phyloP scores from a whole-genome alignment of 2,797 vertebrate species.

The Bradypus variegatus region DNA sequence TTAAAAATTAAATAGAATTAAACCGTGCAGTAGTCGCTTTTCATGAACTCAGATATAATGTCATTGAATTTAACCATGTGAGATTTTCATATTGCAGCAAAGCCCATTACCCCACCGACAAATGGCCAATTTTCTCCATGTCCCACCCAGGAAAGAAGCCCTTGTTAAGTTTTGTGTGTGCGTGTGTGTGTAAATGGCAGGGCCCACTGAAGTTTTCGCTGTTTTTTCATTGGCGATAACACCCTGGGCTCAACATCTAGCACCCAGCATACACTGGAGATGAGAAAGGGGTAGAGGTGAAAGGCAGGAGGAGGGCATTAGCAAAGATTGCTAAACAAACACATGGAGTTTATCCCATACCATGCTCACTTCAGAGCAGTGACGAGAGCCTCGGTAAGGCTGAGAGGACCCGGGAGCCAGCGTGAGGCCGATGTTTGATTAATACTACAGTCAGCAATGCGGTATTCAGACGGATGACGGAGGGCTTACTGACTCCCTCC shows the following conservation, averaged over 20 bases:
- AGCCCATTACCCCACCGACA: slow-evolving; percentile 73
- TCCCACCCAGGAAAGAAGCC: slow-evolving; percentile 63
- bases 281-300: slow-evolving; percentile 42
- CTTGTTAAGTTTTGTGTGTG: slow-evolving; percentile 49
- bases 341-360: not conserved
- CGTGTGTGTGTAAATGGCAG: not conserved
- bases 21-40: slow-evolving; percentile 67
- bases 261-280: not conserved
- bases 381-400: not conserved
- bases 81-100: slow-evolving; percentile 69
- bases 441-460: not conserved
- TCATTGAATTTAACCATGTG: slow-evolving; percentile 71
- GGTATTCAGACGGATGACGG: not conserved
- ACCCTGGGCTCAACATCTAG: not conserved
- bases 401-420: not conserved
- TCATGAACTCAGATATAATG: slow-evolving; percentile 69
- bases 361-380: not conserved
- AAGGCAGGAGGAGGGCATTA: not conserved
- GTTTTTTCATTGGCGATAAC: slow-evolving; percentile 14
- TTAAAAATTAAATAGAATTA: slow-evolving; percentile 77
- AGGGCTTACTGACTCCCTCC: not conserved
- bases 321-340: slow-evolving; percentile 44
- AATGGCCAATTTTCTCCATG: slow-evolving; percentile 72
- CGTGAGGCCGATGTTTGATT: slow-evolving; percentile 15
- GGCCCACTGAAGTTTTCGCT: slow-evolving; percentile 38